A percentile compares a stretch with the other conserved stretches of the same genome.
These are phyloP conservation scores for Alethe castanea DNA, from an alignment of 2,113 vertebrate species.

Conservation along the genomic window DNA sequence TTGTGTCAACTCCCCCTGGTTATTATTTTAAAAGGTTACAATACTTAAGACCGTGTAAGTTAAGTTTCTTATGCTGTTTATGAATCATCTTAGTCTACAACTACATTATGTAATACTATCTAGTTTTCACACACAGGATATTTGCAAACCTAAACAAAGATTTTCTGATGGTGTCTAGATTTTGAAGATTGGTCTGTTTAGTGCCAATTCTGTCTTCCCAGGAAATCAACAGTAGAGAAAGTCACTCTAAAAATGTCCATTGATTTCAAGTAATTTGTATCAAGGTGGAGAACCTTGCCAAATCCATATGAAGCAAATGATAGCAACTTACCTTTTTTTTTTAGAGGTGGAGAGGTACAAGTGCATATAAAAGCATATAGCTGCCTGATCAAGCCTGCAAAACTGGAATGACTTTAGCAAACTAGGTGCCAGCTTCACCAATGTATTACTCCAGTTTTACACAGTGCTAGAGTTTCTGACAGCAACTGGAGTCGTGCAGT, in stretches of 20 bases:
- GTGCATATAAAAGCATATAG: background rate
- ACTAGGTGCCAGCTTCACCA: background rate
- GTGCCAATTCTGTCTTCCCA: background rate
- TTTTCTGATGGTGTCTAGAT: background rate
- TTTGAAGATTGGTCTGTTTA: background rate
- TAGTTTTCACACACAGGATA: background rate
- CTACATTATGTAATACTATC: background rate
- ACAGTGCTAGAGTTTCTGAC: background rate
- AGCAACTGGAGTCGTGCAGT: conserved; percentile 7
- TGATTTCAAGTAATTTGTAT: background rate
- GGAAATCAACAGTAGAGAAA: background rate
- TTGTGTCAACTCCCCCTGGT: conserved; percentile 6
- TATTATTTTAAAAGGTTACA: conserved; percentile 41
- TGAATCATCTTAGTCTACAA: background rate
- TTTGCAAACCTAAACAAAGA: background rate
- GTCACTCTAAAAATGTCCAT: background rate
- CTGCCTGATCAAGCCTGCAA: background rate
- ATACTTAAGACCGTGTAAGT: background rate
- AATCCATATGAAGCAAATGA: background rate
- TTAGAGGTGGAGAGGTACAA: background rate
- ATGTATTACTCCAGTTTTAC: conserved; percentile 7
- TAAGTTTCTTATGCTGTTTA: background rate
- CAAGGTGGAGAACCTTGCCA: background rate
- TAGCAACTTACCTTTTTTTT: background rate
- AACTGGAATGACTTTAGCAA: background rate